phyloP scores from a whole-genome alignment of 1,140 invertebrate species.

The Magallana angulata region DNA sequence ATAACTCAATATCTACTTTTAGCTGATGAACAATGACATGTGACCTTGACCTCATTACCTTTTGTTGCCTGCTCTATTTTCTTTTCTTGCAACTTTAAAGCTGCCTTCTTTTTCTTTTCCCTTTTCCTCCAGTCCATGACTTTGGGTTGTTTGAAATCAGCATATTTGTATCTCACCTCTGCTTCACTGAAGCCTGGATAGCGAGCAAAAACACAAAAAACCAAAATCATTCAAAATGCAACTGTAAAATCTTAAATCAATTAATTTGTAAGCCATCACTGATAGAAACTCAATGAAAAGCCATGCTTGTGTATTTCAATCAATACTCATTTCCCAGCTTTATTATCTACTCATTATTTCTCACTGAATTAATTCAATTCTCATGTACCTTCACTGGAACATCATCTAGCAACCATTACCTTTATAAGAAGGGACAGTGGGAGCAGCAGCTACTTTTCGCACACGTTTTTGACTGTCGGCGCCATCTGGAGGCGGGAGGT shows the following conservation, averaged over 20 bases:
- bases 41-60: conserved; percentile 9
- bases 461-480: conserved; percentile 61
- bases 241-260: not conserved
- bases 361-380: not conserved
- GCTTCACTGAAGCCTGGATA: conserved; percentile 66
- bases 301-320: not conserved
- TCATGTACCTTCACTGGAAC: not conserved
- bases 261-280: not conserved
- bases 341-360: not conserved
- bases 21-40: not conserved
- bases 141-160: conserved; percentile 55
- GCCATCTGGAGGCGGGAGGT: conserved; percentile 54
- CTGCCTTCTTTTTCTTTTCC: conserved; percentile 62
- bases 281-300: not conserved
- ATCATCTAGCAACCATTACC: conserved; percentile 53
- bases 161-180: conserved; percentile 62
- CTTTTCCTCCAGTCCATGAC: conserved; percentile 52
- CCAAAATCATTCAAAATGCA: not conserved
- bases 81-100: conserved; percentile 55
- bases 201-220: conserved; percentile 24
- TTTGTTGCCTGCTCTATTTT: conserved; percentile 50
- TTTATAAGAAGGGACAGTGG: conserved; percentile 71
- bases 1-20: conserved; percentile 44
- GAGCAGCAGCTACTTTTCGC: conserved; percentile 72
- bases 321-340: too few relatives aligned